phyloP scores from a whole-genome alignment of 2,888 invertebrate species.

The Dryadula phaetusa region DNA sequence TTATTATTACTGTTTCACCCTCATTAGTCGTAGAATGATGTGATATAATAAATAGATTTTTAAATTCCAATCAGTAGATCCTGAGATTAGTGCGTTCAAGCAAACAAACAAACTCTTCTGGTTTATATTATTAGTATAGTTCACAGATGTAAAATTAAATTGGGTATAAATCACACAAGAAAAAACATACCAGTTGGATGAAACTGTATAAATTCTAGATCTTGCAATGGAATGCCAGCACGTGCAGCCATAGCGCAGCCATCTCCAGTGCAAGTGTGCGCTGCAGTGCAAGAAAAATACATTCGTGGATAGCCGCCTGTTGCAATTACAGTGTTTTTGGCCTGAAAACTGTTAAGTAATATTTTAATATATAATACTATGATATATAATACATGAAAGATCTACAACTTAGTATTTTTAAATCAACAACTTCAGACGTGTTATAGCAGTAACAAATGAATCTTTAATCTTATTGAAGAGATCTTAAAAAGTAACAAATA shows the following conservation, averaged over 20 bases:
- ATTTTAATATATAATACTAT: not conserved
- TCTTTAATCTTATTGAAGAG: too few species aligned
- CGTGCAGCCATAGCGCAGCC: constrained; percentile 96
- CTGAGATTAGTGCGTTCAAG: too few species aligned
- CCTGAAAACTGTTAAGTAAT: constrained; percentile 80
- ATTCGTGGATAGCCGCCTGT: constrained; percentile 96
- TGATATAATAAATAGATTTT: too few species aligned
- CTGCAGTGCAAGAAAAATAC: constrained; percentile 99
- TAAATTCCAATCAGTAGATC: too few species aligned
- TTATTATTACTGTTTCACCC: too few species aligned
- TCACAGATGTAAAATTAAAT: not conserved
- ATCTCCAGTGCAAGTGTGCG: constrained; percentile 99
- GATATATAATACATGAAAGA: too few species aligned
- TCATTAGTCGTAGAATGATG: too few species aligned
- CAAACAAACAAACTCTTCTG: too few species aligned
- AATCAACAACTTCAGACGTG: too few species aligned
- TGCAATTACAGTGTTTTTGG: constrained; percentile 86
- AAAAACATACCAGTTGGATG: constrained; percentile 93
- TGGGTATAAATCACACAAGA: not conserved
- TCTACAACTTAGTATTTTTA: too few species aligned
- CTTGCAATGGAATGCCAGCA: constrained; percentile 95
- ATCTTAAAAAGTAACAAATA: constrained; percentile 63
- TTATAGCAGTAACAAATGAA: too few species aligned
- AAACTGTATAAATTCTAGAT: constrained; percentile 99
- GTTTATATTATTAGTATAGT: too few species aligned